Evolutionary conservation across 2,888 invertebrate species (phyloP), one percentile per base, ranked within the genome.

Genomic region (Sinhomidia bicolor): DNA sequence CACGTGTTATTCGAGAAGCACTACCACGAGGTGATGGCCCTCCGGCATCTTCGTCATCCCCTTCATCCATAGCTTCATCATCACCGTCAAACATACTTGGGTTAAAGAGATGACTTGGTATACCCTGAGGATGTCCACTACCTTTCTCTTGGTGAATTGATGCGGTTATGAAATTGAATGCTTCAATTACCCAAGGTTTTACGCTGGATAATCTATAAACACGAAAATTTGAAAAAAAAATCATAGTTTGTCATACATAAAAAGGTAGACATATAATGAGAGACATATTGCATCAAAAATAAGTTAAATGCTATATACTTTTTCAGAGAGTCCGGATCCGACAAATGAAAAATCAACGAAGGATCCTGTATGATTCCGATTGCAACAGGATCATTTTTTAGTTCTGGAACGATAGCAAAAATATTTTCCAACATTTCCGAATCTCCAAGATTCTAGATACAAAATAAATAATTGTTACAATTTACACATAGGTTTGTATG

Each of bases 281-380:
- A n/a, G n/a, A n/a, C n/a, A n/a, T n/a, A n/a, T n/a, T n/a, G n/a
- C 3, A 82, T n/a, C 71, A 60, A 54, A 1, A 44, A 71, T 6
- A 20, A 17, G 2, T 12, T n/a, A 2, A 26, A 29, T 10, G 6
- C 7, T 0, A 26, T 36, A 91, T 93, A 95, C 95, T 94, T 94
- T 91, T 95, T 94, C 92, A 96, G 95, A 10, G 96, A 96, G 89
- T 95, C 95, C 0, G 95, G 94, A 92, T 96, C 96, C 0, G 95
- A 95, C 85, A 97, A 94, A 14, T 96, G 96, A 0, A 95, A 95
- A 91, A 97, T 94, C n/a, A 97, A 93, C 92, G 97, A 96, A 20
- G 96, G 96, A 93, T 97, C 96, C 93, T 96, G 96, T 14, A 97
- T 94, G 91, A 97, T 95, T 0, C 96, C 96, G 41, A 97, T 94